Conservation (phyloP, 2,113 vertebrate genomes). For the Triplophysa rosa region DNA sequence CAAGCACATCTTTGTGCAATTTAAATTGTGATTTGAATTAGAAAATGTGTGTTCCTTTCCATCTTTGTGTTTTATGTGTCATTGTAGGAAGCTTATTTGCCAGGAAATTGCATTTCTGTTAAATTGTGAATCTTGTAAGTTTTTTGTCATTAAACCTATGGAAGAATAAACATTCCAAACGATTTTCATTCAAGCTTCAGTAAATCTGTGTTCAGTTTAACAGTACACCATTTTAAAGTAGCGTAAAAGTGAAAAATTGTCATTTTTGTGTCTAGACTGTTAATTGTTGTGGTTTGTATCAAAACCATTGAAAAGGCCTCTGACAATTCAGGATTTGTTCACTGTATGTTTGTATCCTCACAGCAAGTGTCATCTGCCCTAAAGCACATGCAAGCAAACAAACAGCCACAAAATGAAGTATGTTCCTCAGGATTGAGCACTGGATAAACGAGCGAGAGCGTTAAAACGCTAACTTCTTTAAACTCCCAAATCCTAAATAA, state of each 20-base stretch:
- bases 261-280: conserved; percentile 2
- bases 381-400: conserved; percentile 37
- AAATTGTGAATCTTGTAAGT: conserved; percentile 19
- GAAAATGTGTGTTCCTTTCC: conserved; percentile 22
- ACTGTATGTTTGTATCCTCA: conserved; percentile 15
- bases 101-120: conserved; percentile 1
- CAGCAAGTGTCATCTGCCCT: conserved; percentile 29
- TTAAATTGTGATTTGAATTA: conserved; percentile 14
- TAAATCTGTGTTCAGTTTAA: conserved; percentile 22
- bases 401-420: conserved; percentile 27
- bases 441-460: conserved; percentile 40
- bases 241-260: conserved; percentile 8
- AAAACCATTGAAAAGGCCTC: conserved; percentile 25
- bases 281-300: conserved; percentile 9
- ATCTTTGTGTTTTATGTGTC: not conserved
- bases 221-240: conserved; percentile 34
- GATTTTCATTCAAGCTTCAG: not conserved
- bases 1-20: conserved; percentile 44
- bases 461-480: conserved; percentile 35
- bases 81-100: not conserved
- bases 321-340: conserved; percentile 4
- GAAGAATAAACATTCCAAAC: conserved; percentile 38
- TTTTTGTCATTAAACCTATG: conserved; percentile 3
- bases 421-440: conserved; percentile 6
- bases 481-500: conserved; percentile 30